phyloP scores from a whole-genome alignment of 2,888 invertebrate genomes.

The Melipona beecheii region DNA sequence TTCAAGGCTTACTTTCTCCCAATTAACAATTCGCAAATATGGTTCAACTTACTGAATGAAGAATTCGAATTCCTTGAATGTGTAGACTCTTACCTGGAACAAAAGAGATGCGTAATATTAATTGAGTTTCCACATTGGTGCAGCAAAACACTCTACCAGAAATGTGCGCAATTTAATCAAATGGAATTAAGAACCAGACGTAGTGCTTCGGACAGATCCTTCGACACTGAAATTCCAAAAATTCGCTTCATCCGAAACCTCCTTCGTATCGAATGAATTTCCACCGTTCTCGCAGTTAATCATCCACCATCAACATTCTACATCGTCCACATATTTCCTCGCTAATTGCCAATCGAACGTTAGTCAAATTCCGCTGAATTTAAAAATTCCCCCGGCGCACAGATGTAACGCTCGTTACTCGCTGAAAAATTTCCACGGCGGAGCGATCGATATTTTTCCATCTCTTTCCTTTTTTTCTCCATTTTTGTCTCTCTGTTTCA shows the following conservation, averaged over 20 bases:
- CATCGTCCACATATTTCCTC: no score
- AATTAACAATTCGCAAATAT: no score
- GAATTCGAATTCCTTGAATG: no score
- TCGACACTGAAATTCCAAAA: neutral
- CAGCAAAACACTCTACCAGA: neutral
- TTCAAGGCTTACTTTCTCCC: no score
- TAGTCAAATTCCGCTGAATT: neutral
- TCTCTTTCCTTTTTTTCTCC: neutral
- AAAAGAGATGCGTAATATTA: no score
- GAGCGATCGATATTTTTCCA: conserved; percentile 27
- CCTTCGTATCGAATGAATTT: neutral
- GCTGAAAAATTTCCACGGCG: neutral
- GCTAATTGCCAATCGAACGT: neutral
- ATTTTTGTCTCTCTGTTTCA: conserved; percentile 6
- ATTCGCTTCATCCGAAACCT: neutral
- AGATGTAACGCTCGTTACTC: neutral
- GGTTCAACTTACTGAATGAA: no score
- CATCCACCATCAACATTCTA: no score
- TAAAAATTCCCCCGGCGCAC: neutral
- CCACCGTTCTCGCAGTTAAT: no score
- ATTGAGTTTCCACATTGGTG: neutral
- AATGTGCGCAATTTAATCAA: neutral
- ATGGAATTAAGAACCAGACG: neutral
- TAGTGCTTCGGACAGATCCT: neutral
- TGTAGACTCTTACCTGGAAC: no score